Conservation (phyloP, 2,797 vertebrate genomes). For the Oreortyx pictus region DNA sequence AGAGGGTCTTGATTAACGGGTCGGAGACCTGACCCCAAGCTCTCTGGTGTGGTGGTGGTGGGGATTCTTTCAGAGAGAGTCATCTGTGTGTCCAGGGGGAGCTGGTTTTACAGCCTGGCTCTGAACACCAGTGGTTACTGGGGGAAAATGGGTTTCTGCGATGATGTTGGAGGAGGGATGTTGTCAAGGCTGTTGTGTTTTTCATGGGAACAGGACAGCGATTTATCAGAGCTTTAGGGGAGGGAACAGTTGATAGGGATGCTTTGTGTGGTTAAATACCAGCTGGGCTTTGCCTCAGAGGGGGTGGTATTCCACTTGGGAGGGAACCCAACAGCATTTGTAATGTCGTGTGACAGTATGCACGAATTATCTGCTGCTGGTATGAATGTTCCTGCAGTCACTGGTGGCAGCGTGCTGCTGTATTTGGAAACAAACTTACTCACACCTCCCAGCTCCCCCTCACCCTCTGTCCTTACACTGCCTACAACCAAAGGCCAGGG, state of each 20-base stretch:
- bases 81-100: background rate
- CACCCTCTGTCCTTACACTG: fast-evolving
- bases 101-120: background rate
- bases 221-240: background rate
- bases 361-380: background rate
- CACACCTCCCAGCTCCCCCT: background rate
- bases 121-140: background rate
- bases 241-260: background rate
- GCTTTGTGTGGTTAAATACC: background rate
- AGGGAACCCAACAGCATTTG: background rate
- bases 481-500: background rate
- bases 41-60: background rate
- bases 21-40: background rate
- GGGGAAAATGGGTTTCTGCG: background rate
- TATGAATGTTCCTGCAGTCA: background rate
- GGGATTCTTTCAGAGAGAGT: background rate
- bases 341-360: background rate
- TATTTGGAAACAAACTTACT: background rate
- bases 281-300: background rate
- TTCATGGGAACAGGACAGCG: fast-evolving
- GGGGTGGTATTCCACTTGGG: background rate
- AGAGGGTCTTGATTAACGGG: background rate
- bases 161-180: background rate
- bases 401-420: background rate
- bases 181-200: background rate